These are phyloP conservation scores for Ictalurus furcatus DNA, from an alignment of 2,113 vertebrate species.

Conservation along the genomic window DNA sequence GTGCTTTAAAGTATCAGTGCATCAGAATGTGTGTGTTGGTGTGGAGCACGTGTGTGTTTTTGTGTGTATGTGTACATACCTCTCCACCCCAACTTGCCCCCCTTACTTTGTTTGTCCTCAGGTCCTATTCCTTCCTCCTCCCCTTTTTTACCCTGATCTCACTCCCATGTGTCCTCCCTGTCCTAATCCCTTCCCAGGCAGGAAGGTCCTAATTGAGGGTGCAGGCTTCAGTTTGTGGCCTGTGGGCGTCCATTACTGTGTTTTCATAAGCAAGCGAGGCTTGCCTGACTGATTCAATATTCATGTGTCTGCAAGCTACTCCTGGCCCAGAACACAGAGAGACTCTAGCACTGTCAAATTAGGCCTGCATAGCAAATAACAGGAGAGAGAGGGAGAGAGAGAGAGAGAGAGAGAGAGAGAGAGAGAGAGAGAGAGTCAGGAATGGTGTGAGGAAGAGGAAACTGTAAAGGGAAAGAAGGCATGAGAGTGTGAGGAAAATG, in stretches of 20 bases:
- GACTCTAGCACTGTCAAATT: slow-evolving; percentile 79
- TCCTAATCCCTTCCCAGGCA: slow-evolving; percentile 82
- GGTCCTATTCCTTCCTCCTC: slow-evolving; percentile 74
- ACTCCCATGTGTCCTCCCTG: slow-evolving; percentile 77
- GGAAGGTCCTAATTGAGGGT: slow-evolving; percentile 85
- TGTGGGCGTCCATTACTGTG: slow-evolving; percentile 83
- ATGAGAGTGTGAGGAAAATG: not conserved
- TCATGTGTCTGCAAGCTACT: slow-evolving; percentile 85
- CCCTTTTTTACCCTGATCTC: slow-evolving; percentile 69
- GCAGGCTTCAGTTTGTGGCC: slow-evolving; percentile 83
- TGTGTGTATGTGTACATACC: slow-evolving; percentile 47
- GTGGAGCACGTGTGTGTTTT: slow-evolving; percentile 29
- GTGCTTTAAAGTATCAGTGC: slow-evolving; percentile 42
- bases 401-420: slow-evolving; percentile 50
- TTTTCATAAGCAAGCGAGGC: slow-evolving; percentile 85
- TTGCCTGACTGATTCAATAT: slow-evolving; percentile 85
- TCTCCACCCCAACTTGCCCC: slow-evolving; percentile 49
- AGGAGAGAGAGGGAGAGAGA: slow-evolving; percentile 42
- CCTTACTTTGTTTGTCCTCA: slow-evolving; percentile 73
- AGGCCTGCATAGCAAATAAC: slow-evolving; percentile 81
- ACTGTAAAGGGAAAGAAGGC: slow-evolving; percentile 11
- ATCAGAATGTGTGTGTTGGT: slow-evolving; percentile 60
- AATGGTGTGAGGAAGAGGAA: slow-evolving; percentile 45
- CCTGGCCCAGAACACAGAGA: slow-evolving; percentile 71
- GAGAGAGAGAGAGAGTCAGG: slow-evolving; percentile 41